These are phyloP conservation scores for Drosophila fulvimacula DNA, from an alignment of 2,888 invertebrate genomes.

Conservation along the genomic window DNA sequence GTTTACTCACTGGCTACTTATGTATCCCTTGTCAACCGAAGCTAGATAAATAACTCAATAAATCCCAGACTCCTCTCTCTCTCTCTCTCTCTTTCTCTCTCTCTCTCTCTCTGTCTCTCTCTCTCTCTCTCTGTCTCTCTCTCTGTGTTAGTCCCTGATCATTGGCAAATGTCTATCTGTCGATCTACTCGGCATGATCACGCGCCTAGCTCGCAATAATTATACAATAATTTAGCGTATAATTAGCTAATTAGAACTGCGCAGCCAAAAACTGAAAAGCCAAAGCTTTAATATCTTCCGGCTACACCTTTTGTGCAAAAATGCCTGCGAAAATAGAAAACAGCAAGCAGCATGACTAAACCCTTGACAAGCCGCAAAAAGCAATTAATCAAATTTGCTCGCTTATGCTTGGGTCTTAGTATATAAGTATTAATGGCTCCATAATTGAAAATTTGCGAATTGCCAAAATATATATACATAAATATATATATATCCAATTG, in stretches of 20 bases:
- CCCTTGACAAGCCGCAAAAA: slow-evolving; percentile 68
- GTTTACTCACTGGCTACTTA: slow-evolving; percentile 32
- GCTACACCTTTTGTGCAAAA: slow-evolving; percentile 81
- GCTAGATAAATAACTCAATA: slow-evolving; percentile 4
- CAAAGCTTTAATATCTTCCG: slow-evolving; percentile 73
- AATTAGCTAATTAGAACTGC: slow-evolving; percentile 82
- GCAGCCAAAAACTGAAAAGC: slow-evolving; percentile 58
- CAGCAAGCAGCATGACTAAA: slow-evolving; percentile 60
- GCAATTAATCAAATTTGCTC: slow-evolving; percentile 70
- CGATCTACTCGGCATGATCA: slow-evolving; percentile 49
- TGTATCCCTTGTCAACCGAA: slow-evolving; percentile 34
- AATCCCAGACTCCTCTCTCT: not conserved
- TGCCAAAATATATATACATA: slow-evolving; percentile 12
- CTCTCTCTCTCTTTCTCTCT: not conserved
- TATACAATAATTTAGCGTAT: slow-evolving; percentile 80
- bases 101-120: not conserved
- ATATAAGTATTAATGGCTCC: slow-evolving; percentile 81
- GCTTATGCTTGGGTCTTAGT: slow-evolving; percentile 53
- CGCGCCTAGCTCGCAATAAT: slow-evolving; percentile 74
- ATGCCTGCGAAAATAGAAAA: slow-evolving; percentile 78
- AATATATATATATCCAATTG: slow-evolving; percentile 3
- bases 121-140: not conserved
- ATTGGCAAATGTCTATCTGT: slow-evolving; percentile 48
- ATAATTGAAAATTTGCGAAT: slow-evolving; percentile 71
- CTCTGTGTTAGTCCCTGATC: not conserved